Conservation (phyloP, 2,797 vertebrate genomes). For the Crax fasciolata region DNA sequence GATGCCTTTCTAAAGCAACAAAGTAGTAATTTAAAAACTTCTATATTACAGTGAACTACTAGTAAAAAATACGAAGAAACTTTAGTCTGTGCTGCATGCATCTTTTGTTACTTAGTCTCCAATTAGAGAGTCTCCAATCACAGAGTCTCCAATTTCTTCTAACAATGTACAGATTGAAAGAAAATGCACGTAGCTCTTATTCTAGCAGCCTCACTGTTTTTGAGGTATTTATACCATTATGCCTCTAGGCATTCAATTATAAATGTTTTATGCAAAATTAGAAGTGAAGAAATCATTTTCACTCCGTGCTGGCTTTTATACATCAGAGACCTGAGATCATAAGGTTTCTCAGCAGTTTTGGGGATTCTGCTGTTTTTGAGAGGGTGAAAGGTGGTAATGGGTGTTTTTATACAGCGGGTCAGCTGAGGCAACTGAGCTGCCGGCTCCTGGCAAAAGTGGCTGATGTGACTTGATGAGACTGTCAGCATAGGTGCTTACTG, state of each 20-base stretch:
- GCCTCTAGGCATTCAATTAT: neutral
- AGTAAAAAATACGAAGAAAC: neutral
- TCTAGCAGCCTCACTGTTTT: neutral
- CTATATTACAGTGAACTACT: neutral
- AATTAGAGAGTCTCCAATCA: too few species aligned
- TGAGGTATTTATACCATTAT: neutral
- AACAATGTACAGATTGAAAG: neutral
- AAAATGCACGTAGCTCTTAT: neutral
- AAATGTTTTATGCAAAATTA: neutral
- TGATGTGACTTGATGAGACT: neutral
- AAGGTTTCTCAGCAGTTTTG: neutral
- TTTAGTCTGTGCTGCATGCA: neutral
- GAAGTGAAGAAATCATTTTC: neutral
- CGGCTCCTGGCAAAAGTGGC: neutral
- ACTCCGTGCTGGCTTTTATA: neutral
- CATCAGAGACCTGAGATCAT: neutral
- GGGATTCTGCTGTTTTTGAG: neutral
- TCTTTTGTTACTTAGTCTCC: neutral
- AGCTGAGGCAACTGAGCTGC: neutral
- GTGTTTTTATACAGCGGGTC: neutral
- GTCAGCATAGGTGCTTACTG: neutral
- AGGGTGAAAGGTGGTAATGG: neutral
- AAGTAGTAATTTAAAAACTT: neutral
- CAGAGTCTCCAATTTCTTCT: neutral
- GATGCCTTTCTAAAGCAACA: neutral